Conservation (phyloP, 2,888 invertebrate species). For the Hydrotaea diabolus region DNA sequence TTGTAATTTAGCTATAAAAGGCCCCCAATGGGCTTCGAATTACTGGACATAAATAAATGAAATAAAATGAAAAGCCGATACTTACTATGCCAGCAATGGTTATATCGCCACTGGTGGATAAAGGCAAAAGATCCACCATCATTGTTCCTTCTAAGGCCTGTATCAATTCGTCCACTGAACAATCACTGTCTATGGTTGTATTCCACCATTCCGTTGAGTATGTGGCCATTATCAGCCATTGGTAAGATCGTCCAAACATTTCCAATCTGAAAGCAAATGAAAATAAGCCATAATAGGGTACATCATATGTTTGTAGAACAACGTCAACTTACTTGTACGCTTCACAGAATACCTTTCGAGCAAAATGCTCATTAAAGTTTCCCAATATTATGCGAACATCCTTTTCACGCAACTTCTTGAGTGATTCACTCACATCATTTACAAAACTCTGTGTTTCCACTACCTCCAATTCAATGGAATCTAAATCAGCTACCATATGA, state of each 20-base stretch:
- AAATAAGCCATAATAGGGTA: not conserved
- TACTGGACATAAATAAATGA: too few species aligned
- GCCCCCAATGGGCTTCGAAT: too few species aligned
- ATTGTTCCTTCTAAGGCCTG: slow-evolving; percentile 93
- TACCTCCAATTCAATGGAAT: slow-evolving; percentile 89
- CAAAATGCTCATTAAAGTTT: slow-evolving; percentile 97
- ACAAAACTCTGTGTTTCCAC: slow-evolving; percentile 95
- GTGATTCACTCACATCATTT: slow-evolving; percentile 90
- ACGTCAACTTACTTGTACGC: slow-evolving; percentile 85
- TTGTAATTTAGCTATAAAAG: too few species aligned
- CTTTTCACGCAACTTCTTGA: slow-evolving; percentile 91
- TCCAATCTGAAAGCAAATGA: slow-evolving; percentile 83
- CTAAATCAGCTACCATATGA: slow-evolving; percentile 92
- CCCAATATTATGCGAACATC: slow-evolving; percentile 97
- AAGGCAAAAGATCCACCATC: slow-evolving; percentile 91
- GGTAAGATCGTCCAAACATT: slow-evolving; percentile 95
- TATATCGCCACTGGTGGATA: slow-evolving; percentile 92
- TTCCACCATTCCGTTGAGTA: slow-evolving; percentile 91
- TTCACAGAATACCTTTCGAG: slow-evolving; percentile 92
- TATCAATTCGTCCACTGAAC: slow-evolving; percentile 87
- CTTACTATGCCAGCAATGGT: slow-evolving; percentile 95
- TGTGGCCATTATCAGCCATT: slow-evolving; percentile 96
- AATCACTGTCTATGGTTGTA: slow-evolving; percentile 83
- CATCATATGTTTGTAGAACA: not conserved
- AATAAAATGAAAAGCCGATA: too few species aligned